Conservation (phyloP, 2,888 invertebrate species). For the Nineta flava region DNA sequence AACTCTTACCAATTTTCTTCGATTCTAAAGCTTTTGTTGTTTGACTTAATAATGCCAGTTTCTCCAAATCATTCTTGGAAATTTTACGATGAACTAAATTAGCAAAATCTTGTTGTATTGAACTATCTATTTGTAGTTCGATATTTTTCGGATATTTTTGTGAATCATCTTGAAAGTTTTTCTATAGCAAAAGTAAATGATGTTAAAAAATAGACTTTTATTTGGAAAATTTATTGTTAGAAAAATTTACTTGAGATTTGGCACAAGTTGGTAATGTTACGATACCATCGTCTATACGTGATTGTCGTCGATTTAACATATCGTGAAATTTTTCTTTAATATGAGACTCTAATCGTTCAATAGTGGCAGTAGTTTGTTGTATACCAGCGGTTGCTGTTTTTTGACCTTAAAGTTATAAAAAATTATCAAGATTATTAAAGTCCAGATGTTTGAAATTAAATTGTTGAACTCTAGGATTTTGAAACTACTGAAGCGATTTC, state of each 20-base stretch:
- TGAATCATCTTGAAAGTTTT: background rate
- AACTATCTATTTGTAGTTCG: constrained; percentile 3
- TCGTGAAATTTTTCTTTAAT: constrained; percentile 30
- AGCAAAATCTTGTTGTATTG: constrained; percentile 6
- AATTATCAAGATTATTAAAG: no score
- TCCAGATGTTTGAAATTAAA: no score
- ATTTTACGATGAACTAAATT: constrained; percentile 18
- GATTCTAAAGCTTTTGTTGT: constrained; percentile 24
- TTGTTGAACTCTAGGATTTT: background rate
- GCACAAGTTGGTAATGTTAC: background rate
- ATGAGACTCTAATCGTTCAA: constrained; percentile 28
- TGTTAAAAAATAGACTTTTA: background rate
- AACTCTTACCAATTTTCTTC: constrained; percentile 29
- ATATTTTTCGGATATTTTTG: constrained; percentile 6
- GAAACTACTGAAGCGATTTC: no score
- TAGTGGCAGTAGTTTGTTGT: constrained; percentile 13
- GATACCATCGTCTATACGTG: constrained; percentile 5
- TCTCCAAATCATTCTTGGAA: constrained; percentile 24
- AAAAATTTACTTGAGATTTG: constrained; percentile 1
- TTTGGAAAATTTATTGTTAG: no score
- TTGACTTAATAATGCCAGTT: constrained; percentile 20
- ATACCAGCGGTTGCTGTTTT: constrained; percentile 8
- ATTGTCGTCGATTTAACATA: constrained; percentile 25
- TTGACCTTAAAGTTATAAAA: background rate
- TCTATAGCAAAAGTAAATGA: background rate